A percentile compares a stretch with the other conserved stretches of the same genome.
phyloP scores from a whole-genome alignment of 2,113 vertebrate genomes.

The Alethe diademata region DNA sequence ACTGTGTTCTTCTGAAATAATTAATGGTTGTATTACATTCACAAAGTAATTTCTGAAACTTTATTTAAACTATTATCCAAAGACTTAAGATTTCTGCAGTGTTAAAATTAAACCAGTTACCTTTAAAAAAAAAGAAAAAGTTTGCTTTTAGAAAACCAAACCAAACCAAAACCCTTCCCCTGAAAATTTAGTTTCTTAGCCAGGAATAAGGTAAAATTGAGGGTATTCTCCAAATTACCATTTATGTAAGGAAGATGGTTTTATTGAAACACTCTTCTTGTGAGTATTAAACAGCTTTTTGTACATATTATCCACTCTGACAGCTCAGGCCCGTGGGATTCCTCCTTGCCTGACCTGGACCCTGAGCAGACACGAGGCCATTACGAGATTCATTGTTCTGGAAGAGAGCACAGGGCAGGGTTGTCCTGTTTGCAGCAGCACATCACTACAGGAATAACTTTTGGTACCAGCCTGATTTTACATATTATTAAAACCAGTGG shows the following conservation, averaged over 20 bases:
- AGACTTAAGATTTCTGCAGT: not conserved
- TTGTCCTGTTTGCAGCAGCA: not conserved
- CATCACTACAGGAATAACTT: not conserved
- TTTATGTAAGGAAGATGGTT: not conserved
- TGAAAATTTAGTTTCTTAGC: not conserved
- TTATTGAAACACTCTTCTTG: not conserved
- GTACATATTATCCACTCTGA: not conserved
- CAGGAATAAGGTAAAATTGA: not conserved
- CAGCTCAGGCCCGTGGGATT: not conserved
- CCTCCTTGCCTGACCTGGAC: not conserved
- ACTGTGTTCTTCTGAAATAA: not conserved
- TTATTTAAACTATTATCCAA: not conserved
- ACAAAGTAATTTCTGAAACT: not conserved
- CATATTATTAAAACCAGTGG: not conserved
- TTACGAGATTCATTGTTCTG: not conserved
- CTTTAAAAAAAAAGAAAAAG: too few relatives aligned
- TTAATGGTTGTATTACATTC: not conserved
- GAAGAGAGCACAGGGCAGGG: not conserved
- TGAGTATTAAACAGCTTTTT: not conserved
- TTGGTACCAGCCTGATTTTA: not conserved
- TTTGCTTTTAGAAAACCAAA: not conserved
- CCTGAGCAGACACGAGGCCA: not conserved
- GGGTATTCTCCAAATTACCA: not conserved
- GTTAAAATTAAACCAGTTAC: not conserved
- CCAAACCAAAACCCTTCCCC: rapidly evolving